phyloP scores from a whole-genome alignment of 1,140 invertebrate genomes.

The fruit fly (Drosophila melanogaster) region DNA sequence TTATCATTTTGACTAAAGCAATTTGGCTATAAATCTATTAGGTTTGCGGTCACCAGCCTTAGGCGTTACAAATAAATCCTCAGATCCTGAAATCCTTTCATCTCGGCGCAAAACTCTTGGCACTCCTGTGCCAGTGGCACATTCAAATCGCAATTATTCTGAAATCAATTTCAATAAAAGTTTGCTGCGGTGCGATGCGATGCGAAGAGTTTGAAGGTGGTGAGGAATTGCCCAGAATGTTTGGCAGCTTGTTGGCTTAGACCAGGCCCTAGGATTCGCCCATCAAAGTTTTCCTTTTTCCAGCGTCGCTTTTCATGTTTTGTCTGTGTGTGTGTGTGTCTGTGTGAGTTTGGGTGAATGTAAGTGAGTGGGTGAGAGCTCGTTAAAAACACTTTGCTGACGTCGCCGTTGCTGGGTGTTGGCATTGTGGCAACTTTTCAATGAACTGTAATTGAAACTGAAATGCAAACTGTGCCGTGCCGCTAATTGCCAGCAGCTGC shows the following conservation, averaged over 20 bases:
- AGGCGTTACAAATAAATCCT: conserved; percentile 31
- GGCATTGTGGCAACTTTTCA: conserved; percentile 76
- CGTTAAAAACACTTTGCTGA: conserved; percentile 81
- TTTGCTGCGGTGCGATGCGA: conserved; percentile 26
- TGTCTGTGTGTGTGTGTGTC: conserved; percentile 17
- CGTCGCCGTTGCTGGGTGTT: conserved; percentile 57
- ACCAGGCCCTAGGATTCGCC: conserved; percentile 37
- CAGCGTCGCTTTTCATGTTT: conserved; percentile 51
- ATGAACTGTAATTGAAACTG: conserved; percentile 83
- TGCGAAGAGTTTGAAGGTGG: conserved; percentile 2
- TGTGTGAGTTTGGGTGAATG: neutral
- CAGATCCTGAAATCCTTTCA: conserved; percentile 29
- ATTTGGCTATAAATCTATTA: conserved; percentile 75
- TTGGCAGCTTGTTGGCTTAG: conserved; percentile 77
- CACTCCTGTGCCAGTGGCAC: conserved; percentile 20
- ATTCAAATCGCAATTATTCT: conserved; percentile 79
- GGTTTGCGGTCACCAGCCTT: conserved; percentile 39
- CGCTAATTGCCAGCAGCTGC: conserved; percentile 74
- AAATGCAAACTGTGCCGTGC: conserved; percentile 61
- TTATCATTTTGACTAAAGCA: conserved; percentile 43
- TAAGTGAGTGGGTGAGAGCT: conserved; percentile 50
- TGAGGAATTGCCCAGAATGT: conserved; percentile 36
- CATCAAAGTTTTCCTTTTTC: conserved; percentile 64
- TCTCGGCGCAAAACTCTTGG: conserved; percentile 18
- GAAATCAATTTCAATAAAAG: conserved; percentile 83